These are phyloP conservation scores for Drosophila demipolita DNA, from an alignment of 2,888 invertebrate genomes.

Conservation along the genomic window DNA sequence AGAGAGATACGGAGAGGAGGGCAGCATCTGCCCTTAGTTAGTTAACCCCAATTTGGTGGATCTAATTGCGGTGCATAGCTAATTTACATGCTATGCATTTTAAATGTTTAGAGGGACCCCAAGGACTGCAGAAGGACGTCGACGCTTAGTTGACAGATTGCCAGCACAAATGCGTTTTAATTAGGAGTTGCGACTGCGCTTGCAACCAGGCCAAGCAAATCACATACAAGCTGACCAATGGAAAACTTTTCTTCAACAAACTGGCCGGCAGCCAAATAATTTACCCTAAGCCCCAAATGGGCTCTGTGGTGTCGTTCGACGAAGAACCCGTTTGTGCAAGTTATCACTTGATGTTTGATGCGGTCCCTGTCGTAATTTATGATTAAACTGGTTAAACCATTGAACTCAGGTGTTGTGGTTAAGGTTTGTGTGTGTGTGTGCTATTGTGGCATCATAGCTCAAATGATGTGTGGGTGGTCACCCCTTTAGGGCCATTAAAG, in stretches of 20 bases:
- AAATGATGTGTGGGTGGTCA: slow-evolving; percentile 25
- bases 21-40: neutral
- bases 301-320: slow-evolving; percentile 46
- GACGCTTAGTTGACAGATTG: slow-evolving; percentile 21
- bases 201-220: slow-evolving; percentile 40
- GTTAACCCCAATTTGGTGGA: slow-evolving; percentile 28
- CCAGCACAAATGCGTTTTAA: slow-evolving; percentile 53
- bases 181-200: slow-evolving; percentile 24
- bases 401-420: slow-evolving; percentile 14
- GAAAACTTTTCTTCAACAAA: slow-evolving; percentile 46
- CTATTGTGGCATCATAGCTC: slow-evolving; percentile 26
- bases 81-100: slow-evolving; percentile 59
- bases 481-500: slow-evolving; percentile 70
- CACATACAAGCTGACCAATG: slow-evolving; percentile 51
- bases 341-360: slow-evolving; percentile 31
- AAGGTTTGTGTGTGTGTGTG: slow-evolving; percentile 4
- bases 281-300: slow-evolving; percentile 59
- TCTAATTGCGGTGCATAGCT: slow-evolving; percentile 21
- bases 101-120: slow-evolving; percentile 36
- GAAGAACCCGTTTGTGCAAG: slow-evolving; percentile 40
- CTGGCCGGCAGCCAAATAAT: slow-evolving; percentile 69
- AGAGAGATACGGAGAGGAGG: neutral
- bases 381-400: slow-evolving; percentile 51
- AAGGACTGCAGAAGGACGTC: neutral
- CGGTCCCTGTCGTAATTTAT: slow-evolving; percentile 63